A percentile compares a stretch with the other conserved stretches of the same genome.
Evolutionary conservation across 1,140 invertebrate species (phyloP).

Genomic region (Megathymus violae): DNA sequence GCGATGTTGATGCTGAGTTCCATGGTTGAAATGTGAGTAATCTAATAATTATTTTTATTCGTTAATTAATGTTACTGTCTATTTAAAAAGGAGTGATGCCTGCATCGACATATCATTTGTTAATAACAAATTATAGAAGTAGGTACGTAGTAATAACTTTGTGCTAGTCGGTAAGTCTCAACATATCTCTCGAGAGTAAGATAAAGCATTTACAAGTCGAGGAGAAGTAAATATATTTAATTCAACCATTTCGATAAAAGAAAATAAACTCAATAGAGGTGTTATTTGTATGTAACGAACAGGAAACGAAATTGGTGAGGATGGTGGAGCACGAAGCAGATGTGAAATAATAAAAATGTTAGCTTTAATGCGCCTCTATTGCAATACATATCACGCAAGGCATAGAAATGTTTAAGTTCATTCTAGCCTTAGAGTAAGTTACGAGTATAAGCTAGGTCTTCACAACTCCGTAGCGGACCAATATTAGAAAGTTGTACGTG

Average conservation of each 20-base stretch:
- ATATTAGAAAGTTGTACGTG: slow-evolving; percentile 83
- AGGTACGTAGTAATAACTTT: slow-evolving; percentile 76
- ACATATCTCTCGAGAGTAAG: slow-evolving; percentile 75
- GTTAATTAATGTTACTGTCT: slow-evolving; percentile 65
- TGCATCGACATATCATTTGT: slow-evolving; percentile 80
- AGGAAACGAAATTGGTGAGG: neutral
- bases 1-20: slow-evolving; percentile 59
- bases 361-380: slow-evolving; percentile 79
- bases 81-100: slow-evolving; percentile 57
- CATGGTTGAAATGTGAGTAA: slow-evolving; percentile 54
- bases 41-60: slow-evolving; percentile 59
- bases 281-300: neutral
- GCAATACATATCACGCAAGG: slow-evolving; percentile 82
- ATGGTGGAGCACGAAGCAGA: slow-evolving; percentile 6
- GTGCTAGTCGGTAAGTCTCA: slow-evolving; percentile 72
- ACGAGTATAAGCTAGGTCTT: slow-evolving; percentile 75
- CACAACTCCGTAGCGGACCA: slow-evolving; percentile 81
- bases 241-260: slow-evolving; percentile 9
- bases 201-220: slow-evolving; percentile 27
- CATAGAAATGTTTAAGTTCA: slow-evolving; percentile 77
- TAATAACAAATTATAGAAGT: slow-evolving; percentile 80
- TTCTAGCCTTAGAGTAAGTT: slow-evolving; percentile 78
- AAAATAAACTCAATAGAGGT: slow-evolving; percentile 2
- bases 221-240: slow-evolving; percentile 16
- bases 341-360: slow-evolving; percentile 39